A percentile compares a stretch with the other conserved stretches of the same genome.
phyloP scores from a whole-genome alignment of 2,888 invertebrate genomes.

The Dynastes maya region DNA sequence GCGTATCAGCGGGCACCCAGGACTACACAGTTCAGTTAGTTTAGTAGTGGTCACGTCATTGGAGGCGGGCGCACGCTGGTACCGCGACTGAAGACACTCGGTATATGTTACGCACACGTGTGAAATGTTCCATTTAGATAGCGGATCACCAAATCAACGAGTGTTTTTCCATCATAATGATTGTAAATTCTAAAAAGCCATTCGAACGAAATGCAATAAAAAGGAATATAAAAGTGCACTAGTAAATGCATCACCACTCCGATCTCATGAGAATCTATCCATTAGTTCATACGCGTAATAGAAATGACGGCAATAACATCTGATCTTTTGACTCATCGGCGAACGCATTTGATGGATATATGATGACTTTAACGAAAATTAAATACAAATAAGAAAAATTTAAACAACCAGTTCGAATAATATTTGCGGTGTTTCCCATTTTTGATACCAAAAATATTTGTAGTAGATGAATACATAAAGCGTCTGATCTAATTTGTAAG shows the following conservation, averaged over 20 bases:
- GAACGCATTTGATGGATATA: conserved; percentile 4
- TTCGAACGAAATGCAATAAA: not conserved
- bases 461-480: conserved; percentile 4
- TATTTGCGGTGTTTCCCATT: conserved; percentile 13
- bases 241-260: not conserved
- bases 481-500: not conserved
- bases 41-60: conserved; percentile 61
- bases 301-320: conserved; percentile 5
- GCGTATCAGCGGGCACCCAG: conserved; percentile 60
- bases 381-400: conserved; percentile 33
- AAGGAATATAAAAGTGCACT: conserved; percentile 3
- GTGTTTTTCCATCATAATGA: conserved; percentile 14
- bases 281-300: conserved; percentile 19
- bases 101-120: conserved; percentile 54
- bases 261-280: conserved; percentile 11
- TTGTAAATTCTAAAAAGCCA: not conserved
- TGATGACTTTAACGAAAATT: conserved; percentile 37
- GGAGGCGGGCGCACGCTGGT: conserved; percentile 58
- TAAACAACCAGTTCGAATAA: not conserved
- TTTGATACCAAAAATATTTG: conserved; percentile 13
- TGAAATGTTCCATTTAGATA: conserved; percentile 48
- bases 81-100: conserved; percentile 52
- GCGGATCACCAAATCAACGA: conserved; percentile 11
- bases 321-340: not conserved
- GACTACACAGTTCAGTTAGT: conserved; percentile 51